Percentiles rank a stretch among this genome's conserved stretches.
Conservation (phyloP, 2,888 invertebrate species). For the Aspidiotus rigidus region DNA sequence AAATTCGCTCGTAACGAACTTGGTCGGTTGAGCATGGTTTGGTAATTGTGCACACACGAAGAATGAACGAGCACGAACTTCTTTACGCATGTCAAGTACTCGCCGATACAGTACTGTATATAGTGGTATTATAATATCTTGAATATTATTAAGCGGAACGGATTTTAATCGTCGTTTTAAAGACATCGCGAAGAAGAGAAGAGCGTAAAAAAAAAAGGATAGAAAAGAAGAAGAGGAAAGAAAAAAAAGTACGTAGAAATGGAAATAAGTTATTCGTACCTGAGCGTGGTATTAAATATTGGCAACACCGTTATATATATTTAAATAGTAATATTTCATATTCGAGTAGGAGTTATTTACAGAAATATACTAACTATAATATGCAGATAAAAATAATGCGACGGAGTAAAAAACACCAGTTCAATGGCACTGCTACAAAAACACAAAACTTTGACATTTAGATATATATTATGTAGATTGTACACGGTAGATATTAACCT, state of each 20-base stretch:
- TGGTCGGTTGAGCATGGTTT: neutral
- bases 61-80: neutral
- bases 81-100: conserved; percentile 2
- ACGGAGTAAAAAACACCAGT: conserved; percentile 1
- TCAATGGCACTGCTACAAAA: conserved; percentile 2
- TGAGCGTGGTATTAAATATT: conserved; percentile 2
- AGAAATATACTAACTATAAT: neutral
- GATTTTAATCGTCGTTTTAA: neutral
- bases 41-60: conserved; percentile 1
- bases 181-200: conserved; percentile 3
- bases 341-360: conserved; percentile 4
- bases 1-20: conserved; percentile 2
- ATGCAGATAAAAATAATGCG: neutral
- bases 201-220: neutral
- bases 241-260: neutral
- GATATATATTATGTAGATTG: conserved; percentile 1
- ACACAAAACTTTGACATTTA: conserved; percentile 3
- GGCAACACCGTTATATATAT: conserved; percentile 2
- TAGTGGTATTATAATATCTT: neutral
- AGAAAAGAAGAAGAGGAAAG: neutral
- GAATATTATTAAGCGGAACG: conserved; percentile 4
- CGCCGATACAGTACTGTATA: neutral
- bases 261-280: neutral
- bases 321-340: conserved; percentile 4
- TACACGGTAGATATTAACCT: conserved; percentile 2